Evolutionary conservation across 2,797 vertebrate species (phyloP).

Genomic region (Bradypus variegatus): DNA sequence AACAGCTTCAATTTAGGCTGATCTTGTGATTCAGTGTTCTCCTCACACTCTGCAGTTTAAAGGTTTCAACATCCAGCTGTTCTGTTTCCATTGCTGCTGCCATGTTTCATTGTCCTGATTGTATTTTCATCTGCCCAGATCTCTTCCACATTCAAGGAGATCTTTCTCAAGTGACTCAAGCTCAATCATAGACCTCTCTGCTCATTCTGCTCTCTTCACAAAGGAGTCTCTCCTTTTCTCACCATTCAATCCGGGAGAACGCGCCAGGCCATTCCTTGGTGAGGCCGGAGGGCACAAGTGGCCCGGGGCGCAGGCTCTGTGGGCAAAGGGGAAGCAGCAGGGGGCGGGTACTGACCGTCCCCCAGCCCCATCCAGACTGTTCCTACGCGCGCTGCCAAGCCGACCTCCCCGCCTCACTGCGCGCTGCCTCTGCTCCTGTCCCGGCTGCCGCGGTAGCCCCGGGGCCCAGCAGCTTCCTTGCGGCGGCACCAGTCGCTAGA

Average conservation of each 20-base stretch:
- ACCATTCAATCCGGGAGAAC: conserved; percentile 31
- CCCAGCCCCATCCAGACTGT: conserved; percentile 60
- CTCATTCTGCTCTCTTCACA: conserved; percentile 55
- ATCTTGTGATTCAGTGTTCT: conserved; percentile 66
- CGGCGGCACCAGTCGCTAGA: background rate
- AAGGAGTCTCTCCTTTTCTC: conserved; percentile 48
- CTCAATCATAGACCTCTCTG: conserved; percentile 32
- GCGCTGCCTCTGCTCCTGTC: conserved; percentile 49
- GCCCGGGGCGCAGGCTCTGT: conserved; percentile 26
- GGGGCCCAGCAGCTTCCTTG: conserved; percentile 13
- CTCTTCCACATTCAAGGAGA: conserved; percentile 60
- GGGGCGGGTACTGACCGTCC: conserved; percentile 65
- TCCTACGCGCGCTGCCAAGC: conserved; percentile 51
- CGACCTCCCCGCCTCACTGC: conserved; percentile 62
- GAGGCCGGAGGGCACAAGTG: background rate
- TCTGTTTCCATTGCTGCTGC: conserved; percentile 84
- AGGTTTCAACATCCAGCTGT: conserved; percentile 77
- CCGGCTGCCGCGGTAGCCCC: background rate
- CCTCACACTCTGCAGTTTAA: conserved; percentile 71
- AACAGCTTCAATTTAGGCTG: conserved; percentile 74
- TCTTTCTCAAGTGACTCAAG: conserved; percentile 43
- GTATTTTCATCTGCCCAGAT: conserved; percentile 62
- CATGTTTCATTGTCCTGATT: conserved; percentile 78
- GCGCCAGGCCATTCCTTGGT: background rate
- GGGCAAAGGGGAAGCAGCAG: conserved; percentile 17